Percentiles rank a stretch among this genome's conserved stretches.
These are phyloP conservation scores for Nymphalis io DNA, from an alignment of 1,140 invertebrate species.

Conservation along the genomic window DNA sequence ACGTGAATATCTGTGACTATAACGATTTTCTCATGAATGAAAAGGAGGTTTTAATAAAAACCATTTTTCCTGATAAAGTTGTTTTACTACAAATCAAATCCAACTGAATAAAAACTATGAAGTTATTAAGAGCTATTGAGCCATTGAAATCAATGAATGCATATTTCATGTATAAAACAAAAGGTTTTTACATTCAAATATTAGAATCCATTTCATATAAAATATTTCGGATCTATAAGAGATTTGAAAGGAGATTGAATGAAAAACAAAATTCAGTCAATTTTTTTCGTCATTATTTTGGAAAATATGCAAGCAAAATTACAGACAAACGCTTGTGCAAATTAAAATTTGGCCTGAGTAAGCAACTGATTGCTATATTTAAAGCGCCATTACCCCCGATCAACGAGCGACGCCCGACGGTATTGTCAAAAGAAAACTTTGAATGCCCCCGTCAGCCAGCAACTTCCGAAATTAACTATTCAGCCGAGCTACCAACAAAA, in stretches of 20 bases:
- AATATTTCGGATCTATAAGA: too few relatives aligned
- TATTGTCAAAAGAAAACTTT: slow-evolving; percentile 25
- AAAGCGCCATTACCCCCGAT: slow-evolving; percentile 10
- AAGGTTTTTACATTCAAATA: slow-evolving; percentile 1
- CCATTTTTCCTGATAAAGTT: slow-evolving; percentile 54
- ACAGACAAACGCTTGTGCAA: not conserved
- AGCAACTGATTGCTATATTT: not conserved
- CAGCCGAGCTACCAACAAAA: slow-evolving; percentile 32
- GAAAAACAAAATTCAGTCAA: too few relatives aligned
- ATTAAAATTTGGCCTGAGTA: not conserved
- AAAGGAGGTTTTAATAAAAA: slow-evolving; percentile 60
- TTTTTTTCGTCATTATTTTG: not conserved
- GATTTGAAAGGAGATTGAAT: too few relatives aligned
- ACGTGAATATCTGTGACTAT: slow-evolving; percentile 55
- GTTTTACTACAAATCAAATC: slow-evolving; percentile 41
- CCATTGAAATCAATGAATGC: not conserved
- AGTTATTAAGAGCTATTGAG: not conserved
- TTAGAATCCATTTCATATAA: not conserved
- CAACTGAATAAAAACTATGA: not conserved
- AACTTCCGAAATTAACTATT: slow-evolving; percentile 37
- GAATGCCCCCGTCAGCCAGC: slow-evolving; percentile 20
- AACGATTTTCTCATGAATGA: slow-evolving; percentile 44
- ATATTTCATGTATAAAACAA: not conserved
- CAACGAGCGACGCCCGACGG: not conserved
- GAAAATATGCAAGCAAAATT: not conserved